Percentiles rank a stretch among this genome's conserved stretches.
These are phyloP conservation scores for Leptobrachium leishanense DNA, from an alignment of 2,113 vertebrate genomes.

Conservation along the genomic window DNA sequence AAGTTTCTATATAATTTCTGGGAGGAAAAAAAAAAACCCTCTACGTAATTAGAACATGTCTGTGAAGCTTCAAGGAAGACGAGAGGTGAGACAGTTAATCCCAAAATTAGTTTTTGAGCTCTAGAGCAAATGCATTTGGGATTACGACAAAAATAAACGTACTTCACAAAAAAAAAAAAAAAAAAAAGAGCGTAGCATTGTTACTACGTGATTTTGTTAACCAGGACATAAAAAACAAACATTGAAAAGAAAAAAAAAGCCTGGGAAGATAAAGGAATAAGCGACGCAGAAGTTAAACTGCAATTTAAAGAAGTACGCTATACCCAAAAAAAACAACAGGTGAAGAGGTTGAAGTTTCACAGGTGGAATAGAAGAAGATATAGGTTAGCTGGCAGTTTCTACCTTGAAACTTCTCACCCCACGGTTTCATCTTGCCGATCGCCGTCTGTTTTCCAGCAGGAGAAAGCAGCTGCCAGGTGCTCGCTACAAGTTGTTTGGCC, in stretches of 20 bases:
- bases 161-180: too few relatives aligned
- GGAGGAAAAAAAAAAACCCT: not conserved
- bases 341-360: not conserved
- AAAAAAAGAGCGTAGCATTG: too few relatives aligned
- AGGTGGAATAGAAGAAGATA: not conserved
- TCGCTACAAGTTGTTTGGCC: constrained; percentile 25
- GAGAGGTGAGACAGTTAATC: not conserved
- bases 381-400: not conserved
- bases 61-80: not conserved
- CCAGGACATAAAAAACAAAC: too few relatives aligned
- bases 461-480: not conserved
- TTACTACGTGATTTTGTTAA: too few relatives aligned
- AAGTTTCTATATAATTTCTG: not conserved
- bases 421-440: constrained; percentile 44
- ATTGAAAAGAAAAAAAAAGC: too few relatives aligned
- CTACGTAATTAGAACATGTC: not conserved
- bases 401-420: constrained; percentile 25
- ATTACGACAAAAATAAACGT: not conserved
- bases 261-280: too few relatives aligned
- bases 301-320: too few relatives aligned
- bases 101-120: not conserved
- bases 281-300: too few relatives aligned
- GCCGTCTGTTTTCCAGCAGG: constrained; percentile 43
- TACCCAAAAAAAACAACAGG: too few relatives aligned
- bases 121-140: not conserved